Conservation (phyloP, 92 coral and sea anemone genomes). For the Montipora capitata region DNA sequence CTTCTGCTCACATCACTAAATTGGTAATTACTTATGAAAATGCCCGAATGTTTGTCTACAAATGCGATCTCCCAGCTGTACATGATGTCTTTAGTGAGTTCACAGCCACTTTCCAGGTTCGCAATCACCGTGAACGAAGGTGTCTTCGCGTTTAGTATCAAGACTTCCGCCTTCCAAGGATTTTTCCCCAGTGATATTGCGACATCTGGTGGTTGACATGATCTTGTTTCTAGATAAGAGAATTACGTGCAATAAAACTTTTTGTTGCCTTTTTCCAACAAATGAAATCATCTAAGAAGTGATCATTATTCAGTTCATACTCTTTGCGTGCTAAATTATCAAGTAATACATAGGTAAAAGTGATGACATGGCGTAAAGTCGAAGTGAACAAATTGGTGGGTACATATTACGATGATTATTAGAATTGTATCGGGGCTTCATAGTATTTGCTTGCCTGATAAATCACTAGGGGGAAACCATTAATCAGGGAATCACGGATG, state of each 20-base stretch:
- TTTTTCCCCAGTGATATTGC: not conserved
- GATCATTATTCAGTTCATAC: not conserved
- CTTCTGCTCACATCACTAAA: not conserved
- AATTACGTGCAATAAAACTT: too few relatives aligned
- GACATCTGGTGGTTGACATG: conserved; percentile 9
- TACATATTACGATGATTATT: too few relatives aligned
- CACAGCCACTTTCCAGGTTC: not conserved
- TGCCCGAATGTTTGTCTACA: conserved; percentile 14
- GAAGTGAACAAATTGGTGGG: too few relatives aligned
- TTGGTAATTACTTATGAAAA: not conserved
- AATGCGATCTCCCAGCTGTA: conserved; percentile 21
- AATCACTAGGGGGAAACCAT: too few relatives aligned
- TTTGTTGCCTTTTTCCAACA: too few relatives aligned
- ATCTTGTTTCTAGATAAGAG: not conserved
- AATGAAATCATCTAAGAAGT: not conserved
- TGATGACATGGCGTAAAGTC: too few relatives aligned
- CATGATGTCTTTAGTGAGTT: not conserved
- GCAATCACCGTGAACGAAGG: not conserved
- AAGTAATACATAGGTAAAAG: too few relatives aligned
- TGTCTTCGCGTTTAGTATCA: not conserved
- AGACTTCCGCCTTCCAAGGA: conserved; percentile 5
- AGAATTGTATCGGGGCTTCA: too few relatives aligned
- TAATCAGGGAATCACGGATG: too few relatives aligned
- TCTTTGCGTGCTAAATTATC: too few relatives aligned
- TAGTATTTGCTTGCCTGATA: too few relatives aligned